These are phyloP conservation scores for Agrochola lota DNA, from an alignment of 2,888 invertebrate genomes.

Conservation along the genomic window DNA sequence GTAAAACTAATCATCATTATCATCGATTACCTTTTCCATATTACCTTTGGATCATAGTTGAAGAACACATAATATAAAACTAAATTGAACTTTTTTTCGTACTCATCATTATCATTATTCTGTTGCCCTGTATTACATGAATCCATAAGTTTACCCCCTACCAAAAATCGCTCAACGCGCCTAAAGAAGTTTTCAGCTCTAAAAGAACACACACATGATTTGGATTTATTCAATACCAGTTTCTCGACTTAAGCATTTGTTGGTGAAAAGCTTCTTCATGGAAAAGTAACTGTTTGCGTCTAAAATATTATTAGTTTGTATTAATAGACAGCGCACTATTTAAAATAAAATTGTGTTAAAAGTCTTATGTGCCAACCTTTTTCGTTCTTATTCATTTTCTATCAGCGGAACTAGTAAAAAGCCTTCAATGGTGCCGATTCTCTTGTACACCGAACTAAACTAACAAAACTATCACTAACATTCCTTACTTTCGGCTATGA, in stretches of 20 bases:
- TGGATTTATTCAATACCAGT: neutral
- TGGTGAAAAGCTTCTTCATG: neutral
- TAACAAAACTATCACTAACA: no score
- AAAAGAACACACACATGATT: neutral
- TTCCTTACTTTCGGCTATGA: no score
- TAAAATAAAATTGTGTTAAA: neutral
- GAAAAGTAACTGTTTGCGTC: neutral
- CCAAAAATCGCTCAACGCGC: no score
- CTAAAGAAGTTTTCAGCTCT: no score
- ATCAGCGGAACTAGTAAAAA: neutral
- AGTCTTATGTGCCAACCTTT: neutral
- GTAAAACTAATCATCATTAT: slow-evolving; percentile 23
- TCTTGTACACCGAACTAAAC: no score
- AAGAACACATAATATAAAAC: neutral
- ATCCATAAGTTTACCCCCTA: no score
- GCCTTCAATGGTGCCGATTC: no score
- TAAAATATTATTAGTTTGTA: neutral
- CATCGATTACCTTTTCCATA: slow-evolving; percentile 8
- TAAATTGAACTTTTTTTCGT: neutral
- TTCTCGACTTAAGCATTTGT: neutral
- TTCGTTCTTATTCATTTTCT: neutral
- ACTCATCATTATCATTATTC: no score
- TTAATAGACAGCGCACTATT: neutral
- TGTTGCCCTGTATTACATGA: no score
- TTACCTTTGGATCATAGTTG: slow-evolving; percentile 13